phyloP scores from a whole-genome alignment of 2,113 vertebrate genomes.

The Sander vitreus region DNA sequence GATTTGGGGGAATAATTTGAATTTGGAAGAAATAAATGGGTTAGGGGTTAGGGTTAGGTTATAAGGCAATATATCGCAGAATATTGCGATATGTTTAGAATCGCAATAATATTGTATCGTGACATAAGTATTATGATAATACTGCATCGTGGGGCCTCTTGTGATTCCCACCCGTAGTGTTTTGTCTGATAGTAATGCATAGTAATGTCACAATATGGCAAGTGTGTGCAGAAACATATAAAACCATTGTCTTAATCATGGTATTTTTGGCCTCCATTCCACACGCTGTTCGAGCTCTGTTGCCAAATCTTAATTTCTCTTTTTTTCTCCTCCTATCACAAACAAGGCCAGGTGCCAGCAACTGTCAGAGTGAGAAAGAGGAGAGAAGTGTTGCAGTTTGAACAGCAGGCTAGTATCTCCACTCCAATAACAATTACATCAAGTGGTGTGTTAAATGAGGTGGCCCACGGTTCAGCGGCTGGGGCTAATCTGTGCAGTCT shows the following conservation, averaged over 20 bases:
- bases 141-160: too few species aligned
- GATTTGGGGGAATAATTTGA: too few species aligned
- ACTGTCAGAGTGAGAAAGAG: slow-evolving; percentile 31
- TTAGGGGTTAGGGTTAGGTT: too few species aligned
- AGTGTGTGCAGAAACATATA: too few species aligned
- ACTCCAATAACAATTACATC: slow-evolving; percentile 77
- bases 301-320: slow-evolving; percentile 39
- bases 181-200: too few species aligned
- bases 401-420: slow-evolving; percentile 66
- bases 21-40: too few species aligned
- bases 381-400: slow-evolving; percentile 28
- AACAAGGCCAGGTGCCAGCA: slow-evolving; percentile 6
- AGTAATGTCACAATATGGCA: too few species aligned
- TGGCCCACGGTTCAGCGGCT: slow-evolving; percentile 70
- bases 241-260: neutral
- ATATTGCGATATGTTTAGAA: too few species aligned
- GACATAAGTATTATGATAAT: too few species aligned
- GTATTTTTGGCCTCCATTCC: slow-evolving; percentile 13
- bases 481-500: slow-evolving; percentile 75
- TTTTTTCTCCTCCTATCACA: slow-evolving; percentile 14
- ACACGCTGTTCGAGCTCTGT: neutral
- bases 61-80: too few species aligned
- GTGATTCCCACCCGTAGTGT: too few species aligned
- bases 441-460: slow-evolving; percentile 80
- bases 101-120: too few species aligned